Percentiles rank a stretch among this genome's conserved stretches.
These are phyloP conservation scores for Drosophila elegans DNA, from an alignment of 1,140 invertebrate genomes.

Conservation along the genomic window DNA sequence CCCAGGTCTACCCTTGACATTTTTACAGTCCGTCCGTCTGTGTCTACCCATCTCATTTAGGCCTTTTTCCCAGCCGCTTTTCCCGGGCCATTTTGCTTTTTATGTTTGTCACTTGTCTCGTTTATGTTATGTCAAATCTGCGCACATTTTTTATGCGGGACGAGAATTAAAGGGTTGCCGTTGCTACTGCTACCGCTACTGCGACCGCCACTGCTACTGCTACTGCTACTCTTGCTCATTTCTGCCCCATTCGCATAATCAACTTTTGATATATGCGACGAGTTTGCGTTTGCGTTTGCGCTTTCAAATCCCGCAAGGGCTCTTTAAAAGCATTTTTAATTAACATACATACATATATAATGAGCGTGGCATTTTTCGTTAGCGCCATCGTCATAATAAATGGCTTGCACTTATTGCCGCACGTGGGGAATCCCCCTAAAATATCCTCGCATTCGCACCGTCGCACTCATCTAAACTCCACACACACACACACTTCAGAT, in stretches of 20 bases:
- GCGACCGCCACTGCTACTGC: not conserved
- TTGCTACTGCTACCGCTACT: not conserved
- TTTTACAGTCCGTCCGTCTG: conserved; percentile 63
- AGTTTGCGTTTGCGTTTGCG: conserved; percentile 67
- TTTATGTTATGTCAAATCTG: conserved; percentile 80
- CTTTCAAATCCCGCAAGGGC: conserved; percentile 75
- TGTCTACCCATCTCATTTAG: conserved; percentile 65
- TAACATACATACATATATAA: conserved; percentile 81
- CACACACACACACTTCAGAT: too few relatives aligned
- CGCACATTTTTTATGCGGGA: conserved; percentile 63
- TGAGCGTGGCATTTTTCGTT: conserved; percentile 62
- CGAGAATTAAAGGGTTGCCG: conserved; percentile 50
- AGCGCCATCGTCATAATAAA: conserved; percentile 58
- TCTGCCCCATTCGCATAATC: conserved; percentile 64
- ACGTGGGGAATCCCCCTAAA: not conserved
- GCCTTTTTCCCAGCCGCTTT: conserved; percentile 42
- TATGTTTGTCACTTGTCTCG: conserved; percentile 77
- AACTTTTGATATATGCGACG: conserved; percentile 75
- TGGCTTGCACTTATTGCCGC: conserved; percentile 61
- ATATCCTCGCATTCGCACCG: conserved; percentile 14
- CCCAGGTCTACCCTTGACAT: conserved; percentile 69
- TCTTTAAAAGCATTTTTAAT: conserved; percentile 82
- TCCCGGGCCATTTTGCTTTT: conserved; percentile 40
- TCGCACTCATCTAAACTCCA: conserved; percentile 12
- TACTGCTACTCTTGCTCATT: conserved; percentile 20